Percentiles rank a stretch among this genome's conserved stretches.
Evolutionary conservation across 2,113 vertebrate genomes (phyloP).

Genomic region (Tricholaema leucomelas): DNA sequence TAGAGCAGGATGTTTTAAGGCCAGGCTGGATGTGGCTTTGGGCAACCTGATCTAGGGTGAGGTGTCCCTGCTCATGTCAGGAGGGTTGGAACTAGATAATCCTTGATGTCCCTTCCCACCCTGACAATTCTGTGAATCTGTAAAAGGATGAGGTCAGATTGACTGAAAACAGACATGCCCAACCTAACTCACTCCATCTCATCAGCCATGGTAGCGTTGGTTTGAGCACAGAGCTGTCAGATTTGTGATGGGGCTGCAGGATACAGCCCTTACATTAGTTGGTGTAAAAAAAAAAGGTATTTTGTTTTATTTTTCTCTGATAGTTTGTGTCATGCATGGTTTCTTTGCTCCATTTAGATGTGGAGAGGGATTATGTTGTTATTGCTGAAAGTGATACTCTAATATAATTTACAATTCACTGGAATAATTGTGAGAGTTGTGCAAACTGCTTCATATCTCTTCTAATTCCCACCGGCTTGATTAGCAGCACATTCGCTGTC

Average conservation of each 20-base stretch:
- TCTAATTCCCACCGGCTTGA: neutral
- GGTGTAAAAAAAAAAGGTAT: neutral
- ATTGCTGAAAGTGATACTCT: neutral
- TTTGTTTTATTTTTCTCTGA: neutral
- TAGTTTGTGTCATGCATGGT: rapidly evolving
- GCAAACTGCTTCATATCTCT: neutral
- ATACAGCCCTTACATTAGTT: neutral
- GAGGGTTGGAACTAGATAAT: too few species aligned
- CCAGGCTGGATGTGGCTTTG: too few species aligned
- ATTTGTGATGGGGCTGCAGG: neutral
- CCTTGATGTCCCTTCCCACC: too few species aligned
- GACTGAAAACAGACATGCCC: neutral
- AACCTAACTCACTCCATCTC: neutral
- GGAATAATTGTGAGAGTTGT: neutral
- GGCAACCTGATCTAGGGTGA: too few species aligned
- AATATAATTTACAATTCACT: neutral
- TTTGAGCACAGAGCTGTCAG: neutral
- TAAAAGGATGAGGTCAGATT: neutral
- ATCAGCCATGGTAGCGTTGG: neutral
- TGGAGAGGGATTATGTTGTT: neutral
- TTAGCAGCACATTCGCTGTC: neutral
- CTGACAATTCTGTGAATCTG: too few species aligned
- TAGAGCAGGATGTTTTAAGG: too few species aligned
- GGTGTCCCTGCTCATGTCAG: too few species aligned
- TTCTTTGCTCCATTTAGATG: neutral